A percentile compares a stretch with the other conserved stretches of the same genome.
Conservation (phyloP, 2,113 vertebrate genomes). For the Xyrauchen texanus region DNA sequence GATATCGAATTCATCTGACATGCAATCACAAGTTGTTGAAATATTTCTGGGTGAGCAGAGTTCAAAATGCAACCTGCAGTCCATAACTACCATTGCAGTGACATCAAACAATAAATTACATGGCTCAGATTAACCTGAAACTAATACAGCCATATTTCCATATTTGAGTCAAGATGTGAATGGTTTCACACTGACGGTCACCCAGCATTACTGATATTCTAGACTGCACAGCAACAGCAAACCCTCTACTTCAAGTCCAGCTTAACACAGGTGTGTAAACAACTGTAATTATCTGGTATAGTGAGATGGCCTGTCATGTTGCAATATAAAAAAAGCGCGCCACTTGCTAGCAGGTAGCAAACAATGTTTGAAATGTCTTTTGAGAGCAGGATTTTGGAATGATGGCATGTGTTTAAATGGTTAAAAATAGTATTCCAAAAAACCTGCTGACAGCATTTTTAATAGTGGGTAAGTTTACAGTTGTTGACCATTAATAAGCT, state of each 20-base stretch:
- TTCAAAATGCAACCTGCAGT: neutral
- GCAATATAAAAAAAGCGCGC: neutral
- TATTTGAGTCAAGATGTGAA: slow-evolving; percentile 22
- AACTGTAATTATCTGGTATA: neutral
- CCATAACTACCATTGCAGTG: slow-evolving; percentile 18
- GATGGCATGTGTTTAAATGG: too few relatives aligned
- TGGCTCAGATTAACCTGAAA: slow-evolving; percentile 22
- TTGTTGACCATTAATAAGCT: neutral
- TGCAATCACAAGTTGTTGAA: too few relatives aligned
- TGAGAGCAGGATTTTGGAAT: too few relatives aligned
- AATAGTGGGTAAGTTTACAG: neutral
- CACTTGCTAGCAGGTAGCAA: too few relatives aligned
- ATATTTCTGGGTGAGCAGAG: neutral
- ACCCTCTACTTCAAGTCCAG: neutral
- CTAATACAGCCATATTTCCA: slow-evolving; percentile 28
- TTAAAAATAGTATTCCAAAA: neutral
- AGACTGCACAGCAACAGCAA: neutral
- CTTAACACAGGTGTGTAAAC: neutral
- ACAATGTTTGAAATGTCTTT: too few relatives aligned
- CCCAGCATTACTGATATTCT: neutral
- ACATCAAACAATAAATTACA: slow-evolving; percentile 38
- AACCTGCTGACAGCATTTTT: too few relatives aligned
- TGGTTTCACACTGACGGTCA: slow-evolving; percentile 24
- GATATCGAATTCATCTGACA: too few relatives aligned
- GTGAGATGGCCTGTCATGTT: neutral